phyloP scores from a whole-genome alignment of 2,888 invertebrate genomes.

The Rotaria socialis region DNA sequence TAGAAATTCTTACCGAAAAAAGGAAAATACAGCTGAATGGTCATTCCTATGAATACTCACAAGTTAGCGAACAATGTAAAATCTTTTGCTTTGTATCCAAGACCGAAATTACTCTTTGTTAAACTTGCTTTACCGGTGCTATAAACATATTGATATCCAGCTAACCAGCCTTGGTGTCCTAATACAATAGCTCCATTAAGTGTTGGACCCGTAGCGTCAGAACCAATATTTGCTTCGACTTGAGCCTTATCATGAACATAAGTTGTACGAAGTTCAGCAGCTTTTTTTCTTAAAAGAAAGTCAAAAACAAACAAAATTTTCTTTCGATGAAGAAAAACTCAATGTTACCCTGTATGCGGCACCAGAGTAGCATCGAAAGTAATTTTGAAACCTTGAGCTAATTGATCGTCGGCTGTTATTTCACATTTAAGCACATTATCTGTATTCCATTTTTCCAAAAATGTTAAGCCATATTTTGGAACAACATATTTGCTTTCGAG shows the following conservation, averaged over 20 bases:
- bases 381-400: conserved; percentile 82
- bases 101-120: conserved; percentile 84
- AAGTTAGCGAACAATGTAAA: conserved; percentile 89
- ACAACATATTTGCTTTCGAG: conserved; percentile 81
- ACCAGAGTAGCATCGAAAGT: conserved; percentile 86
- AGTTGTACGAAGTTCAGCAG: conserved; percentile 79
- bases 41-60: conserved; percentile 54
- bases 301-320: conserved; percentile 22
- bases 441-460: conserved; percentile 98
- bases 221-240: conserved; percentile 75
- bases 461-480: conserved; percentile 67
- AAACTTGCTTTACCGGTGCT: conserved; percentile 85
- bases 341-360: conserved; percentile 79
- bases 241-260: conserved; percentile 79
- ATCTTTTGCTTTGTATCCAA: conserved; percentile 83
- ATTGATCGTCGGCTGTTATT: conserved; percentile 80
- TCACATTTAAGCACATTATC: conserved; percentile 86
- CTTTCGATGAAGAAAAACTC: background rate
- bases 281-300: conserved; percentile 71
- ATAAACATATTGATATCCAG: conserved; percentile 79
- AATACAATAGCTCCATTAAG: conserved; percentile 80
- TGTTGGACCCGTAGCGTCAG: conserved; percentile 75
- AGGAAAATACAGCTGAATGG: too few species aligned
- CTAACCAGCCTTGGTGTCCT: conserved; percentile 79
- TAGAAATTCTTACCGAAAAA: too few species aligned